Percentiles rank a stretch among this genome's conserved stretches.
Evolutionary conservation across 2,797 vertebrate species (phyloP).

Genomic region (Sebastolobus alascanus): DNA sequence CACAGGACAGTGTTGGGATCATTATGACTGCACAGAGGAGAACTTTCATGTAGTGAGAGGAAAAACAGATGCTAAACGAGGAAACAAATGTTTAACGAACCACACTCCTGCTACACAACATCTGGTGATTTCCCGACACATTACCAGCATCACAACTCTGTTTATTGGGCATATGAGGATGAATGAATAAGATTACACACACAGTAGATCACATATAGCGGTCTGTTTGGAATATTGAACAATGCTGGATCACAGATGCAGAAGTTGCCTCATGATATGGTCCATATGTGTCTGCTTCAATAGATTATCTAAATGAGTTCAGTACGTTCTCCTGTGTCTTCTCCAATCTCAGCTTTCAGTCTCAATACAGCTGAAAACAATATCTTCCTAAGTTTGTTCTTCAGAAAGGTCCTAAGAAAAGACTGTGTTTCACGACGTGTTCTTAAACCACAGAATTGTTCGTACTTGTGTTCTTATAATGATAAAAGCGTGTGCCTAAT

Average conservation of each 20-base stretch:
- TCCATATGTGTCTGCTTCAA: constrained; percentile 15
- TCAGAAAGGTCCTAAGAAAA: too few relatives aligned
- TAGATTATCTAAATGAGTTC: constrained; percentile 16
- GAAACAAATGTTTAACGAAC: constrained; percentile 58
- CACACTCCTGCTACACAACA: constrained; percentile 50
- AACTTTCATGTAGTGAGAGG: constrained; percentile 8
- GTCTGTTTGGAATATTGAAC: constrained; percentile 34
- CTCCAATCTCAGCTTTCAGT: background rate
- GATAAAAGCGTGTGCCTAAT: too few relatives aligned
- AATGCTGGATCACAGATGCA: constrained; percentile 6
- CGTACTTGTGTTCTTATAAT: too few relatives aligned
- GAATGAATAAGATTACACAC: constrained; percentile 51
- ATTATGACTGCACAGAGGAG: constrained; percentile 15
- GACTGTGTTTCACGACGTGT: too few relatives aligned
- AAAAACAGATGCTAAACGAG: constrained; percentile 64
- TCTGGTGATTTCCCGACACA: constrained; percentile 61
- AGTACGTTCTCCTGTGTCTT: background rate
- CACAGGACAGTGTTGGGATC: background rate
- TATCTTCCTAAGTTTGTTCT: too few relatives aligned
- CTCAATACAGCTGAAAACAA: background rate
- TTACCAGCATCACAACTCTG: constrained; percentile 43
- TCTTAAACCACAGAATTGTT: too few relatives aligned
- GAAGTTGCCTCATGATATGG: background rate
- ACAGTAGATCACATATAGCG: constrained; percentile 33
- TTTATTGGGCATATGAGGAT: constrained; percentile 57